phyloP scores from a whole-genome alignment of 2,888 invertebrate genomes.

The Noctua janthe region DNA sequence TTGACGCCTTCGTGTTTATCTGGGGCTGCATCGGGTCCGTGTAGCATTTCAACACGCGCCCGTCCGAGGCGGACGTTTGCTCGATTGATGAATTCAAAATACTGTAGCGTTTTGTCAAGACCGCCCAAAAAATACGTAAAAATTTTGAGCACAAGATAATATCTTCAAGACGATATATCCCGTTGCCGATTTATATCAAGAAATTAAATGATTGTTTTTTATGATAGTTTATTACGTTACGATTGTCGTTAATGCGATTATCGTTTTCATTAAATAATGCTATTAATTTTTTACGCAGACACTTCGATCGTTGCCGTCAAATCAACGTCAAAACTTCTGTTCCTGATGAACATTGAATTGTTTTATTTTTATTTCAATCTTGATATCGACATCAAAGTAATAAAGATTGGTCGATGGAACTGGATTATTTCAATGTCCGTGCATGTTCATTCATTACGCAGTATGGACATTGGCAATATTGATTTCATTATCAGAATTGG shows the following conservation, averaged over 20 bases:
- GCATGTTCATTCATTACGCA: constrained; percentile 67
- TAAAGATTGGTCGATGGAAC: constrained; percentile 66
- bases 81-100: constrained; percentile 75
- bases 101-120: constrained; percentile 65
- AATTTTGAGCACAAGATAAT: constrained; percentile 68
- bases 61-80: constrained; percentile 58
- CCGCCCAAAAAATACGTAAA: constrained; percentile 73
- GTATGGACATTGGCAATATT: constrained; percentile 51
- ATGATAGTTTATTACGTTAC: constrained; percentile 44
- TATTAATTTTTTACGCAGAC: constrained; percentile 62
- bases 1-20: constrained; percentile 84
- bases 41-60: constrained; percentile 77
- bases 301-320: constrained; percentile 52
- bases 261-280: constrained; percentile 57
- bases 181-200: constrained; percentile 57
- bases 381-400: constrained; percentile 59
- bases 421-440: constrained; percentile 67
- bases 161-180: constrained; percentile 67
- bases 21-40: constrained; percentile 73
- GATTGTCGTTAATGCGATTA: constrained; percentile 45
- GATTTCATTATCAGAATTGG: constrained; percentile 49
- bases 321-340: constrained; percentile 46
- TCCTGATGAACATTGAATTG: constrained; percentile 39
- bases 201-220: constrained; percentile 59
- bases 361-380: constrained; percentile 54